Base-by-base conservation (phyloP, 2,113 vertebrate species). In the Petroica traversi region DNA sequence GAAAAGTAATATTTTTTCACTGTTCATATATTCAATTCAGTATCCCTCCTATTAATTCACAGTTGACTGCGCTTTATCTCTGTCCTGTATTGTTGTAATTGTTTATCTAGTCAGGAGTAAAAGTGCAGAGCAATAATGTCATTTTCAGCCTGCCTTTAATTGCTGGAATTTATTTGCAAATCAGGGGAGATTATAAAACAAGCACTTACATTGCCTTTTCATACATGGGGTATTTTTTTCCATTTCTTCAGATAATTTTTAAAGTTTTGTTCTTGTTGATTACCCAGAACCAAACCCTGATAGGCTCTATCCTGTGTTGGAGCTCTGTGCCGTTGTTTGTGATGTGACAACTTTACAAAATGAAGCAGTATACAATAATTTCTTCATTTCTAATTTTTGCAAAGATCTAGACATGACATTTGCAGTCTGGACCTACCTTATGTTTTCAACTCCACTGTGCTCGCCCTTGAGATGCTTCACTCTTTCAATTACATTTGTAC, bases 61-160 rank as follows among this genome's bases (percentile, higher is more conserved):
- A 88, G 87, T 41, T 93, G 93, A 78, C 86, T 94, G 92, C 80
- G 69, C 81, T 96, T 97, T 79, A 89, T 69, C 91, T 89, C 85
- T 88, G 93, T 69, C 81, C 59, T 76, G 38, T 94, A 74, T 76
- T 94, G 75, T 88, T 83, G 12, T 48, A 86, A 88, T 46, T 87
- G 69, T 92, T 94, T 89, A 69, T 84, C 69, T 69, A 85, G 61
- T 84, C 58, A 43, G 52, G 52, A 96, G 89, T 90, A 85, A 90
- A 76, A 96, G 78, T 7, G 6, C 55, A 69, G 72, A 80, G 81
- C 59, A 90, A 63, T 90, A 77, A 80, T 86, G 61, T 73, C 41
- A 55, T 90, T 94, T 95, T 82, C 83, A 92, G 72, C 41, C 55
- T 92, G 33, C 63, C 4, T 49, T 36, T 91, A 97, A 75, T 92